Percentiles rank a stretch among this genome's conserved stretches.
Conservation (phyloP, 2,797 vertebrate species). For the Neostethus bicornis region DNA sequence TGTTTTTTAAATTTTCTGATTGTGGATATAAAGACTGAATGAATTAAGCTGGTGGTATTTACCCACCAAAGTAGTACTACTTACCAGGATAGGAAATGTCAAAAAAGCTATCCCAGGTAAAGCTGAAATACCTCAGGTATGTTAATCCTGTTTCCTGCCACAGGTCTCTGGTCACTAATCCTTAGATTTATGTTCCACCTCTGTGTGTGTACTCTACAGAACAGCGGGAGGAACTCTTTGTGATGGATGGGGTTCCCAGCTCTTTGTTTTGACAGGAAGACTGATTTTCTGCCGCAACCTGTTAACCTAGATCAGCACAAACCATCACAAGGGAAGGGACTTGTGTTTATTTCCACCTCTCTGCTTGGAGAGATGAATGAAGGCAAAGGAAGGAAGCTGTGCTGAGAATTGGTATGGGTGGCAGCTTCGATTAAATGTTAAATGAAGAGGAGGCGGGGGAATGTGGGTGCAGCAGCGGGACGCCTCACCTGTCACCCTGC, state of each 20-base stretch:
- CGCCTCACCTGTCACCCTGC: conserved; percentile 68
- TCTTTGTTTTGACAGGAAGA: conserved; percentile 43
- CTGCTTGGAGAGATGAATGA: conserved; percentile 46
- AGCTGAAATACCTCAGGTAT: too few species aligned
- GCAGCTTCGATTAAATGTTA: conserved; percentile 74
- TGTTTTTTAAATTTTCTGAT: too few species aligned
- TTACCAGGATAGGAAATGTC: too few species aligned
- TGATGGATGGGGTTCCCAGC: conserved; percentile 30
- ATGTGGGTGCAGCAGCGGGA: conserved; percentile 41
- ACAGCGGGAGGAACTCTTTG: background rate
- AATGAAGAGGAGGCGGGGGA: conserved; percentile 71
- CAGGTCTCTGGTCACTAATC: background rate
- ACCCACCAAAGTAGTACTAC: too few species aligned
- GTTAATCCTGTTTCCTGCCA: too few species aligned
- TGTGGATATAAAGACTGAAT: too few species aligned
- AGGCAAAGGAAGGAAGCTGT: conserved; percentile 15
- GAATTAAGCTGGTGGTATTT: too few species aligned
- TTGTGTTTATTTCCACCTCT: conserved; percentile 3
- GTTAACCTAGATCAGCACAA: conserved; percentile 33
- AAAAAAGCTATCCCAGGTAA: too few species aligned
- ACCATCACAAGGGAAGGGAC: conserved; percentile 20
- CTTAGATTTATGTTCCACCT: background rate
- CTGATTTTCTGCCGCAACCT: conserved; percentile 32
- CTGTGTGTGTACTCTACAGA: background rate
- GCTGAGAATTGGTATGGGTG: conserved; percentile 40